These are phyloP conservation scores for Chaetodon trifasciatus DNA, from an alignment of 2,797 vertebrate genomes.

Conservation along the genomic window DNA sequence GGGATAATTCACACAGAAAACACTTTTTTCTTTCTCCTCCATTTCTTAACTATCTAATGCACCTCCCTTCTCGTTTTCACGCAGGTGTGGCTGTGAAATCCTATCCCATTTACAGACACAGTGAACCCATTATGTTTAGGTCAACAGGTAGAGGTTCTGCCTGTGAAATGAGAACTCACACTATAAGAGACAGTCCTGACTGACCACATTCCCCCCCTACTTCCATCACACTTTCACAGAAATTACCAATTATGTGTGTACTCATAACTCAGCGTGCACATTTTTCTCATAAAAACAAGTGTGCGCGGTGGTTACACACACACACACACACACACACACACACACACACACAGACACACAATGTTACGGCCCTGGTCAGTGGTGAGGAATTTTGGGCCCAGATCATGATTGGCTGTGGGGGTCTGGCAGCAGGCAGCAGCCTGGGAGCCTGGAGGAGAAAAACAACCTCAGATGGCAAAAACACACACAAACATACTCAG, in stretches of 20 bases:
- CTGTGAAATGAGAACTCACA: slow-evolving; percentile 23
- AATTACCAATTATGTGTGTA: slow-evolving; percentile 23
- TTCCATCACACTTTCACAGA: neutral
- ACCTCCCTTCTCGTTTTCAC: slow-evolving; percentile 36
- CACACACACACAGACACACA: neutral
- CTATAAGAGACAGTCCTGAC: neutral
- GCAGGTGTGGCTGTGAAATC: slow-evolving; percentile 68
- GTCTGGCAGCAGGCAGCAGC: slow-evolving; percentile 61
- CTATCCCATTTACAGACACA: slow-evolving; percentile 52
- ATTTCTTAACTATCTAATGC: slow-evolving; percentile 21
- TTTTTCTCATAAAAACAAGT: slow-evolving; percentile 5
- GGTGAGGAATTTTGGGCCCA: slow-evolving; percentile 73
- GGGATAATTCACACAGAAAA: neutral
- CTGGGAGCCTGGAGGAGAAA: slow-evolving; percentile 65
- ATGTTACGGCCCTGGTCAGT: slow-evolving; percentile 59
- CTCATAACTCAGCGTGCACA: slow-evolving; percentile 1
- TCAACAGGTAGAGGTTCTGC: slow-evolving; percentile 17
- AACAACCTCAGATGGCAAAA: slow-evolving; percentile 70
- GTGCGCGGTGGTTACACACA: neutral
- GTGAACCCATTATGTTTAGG: slow-evolving; percentile 61
- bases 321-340: slow-evolving; percentile 14
- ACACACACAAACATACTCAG: slow-evolving; percentile 16
- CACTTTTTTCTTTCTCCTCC: neutral
- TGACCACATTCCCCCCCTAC: neutral
- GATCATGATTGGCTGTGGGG: slow-evolving; percentile 62